phyloP scores from a whole-genome alignment of 1,140 invertebrate species.

The Zaprionus africanus region DNA sequence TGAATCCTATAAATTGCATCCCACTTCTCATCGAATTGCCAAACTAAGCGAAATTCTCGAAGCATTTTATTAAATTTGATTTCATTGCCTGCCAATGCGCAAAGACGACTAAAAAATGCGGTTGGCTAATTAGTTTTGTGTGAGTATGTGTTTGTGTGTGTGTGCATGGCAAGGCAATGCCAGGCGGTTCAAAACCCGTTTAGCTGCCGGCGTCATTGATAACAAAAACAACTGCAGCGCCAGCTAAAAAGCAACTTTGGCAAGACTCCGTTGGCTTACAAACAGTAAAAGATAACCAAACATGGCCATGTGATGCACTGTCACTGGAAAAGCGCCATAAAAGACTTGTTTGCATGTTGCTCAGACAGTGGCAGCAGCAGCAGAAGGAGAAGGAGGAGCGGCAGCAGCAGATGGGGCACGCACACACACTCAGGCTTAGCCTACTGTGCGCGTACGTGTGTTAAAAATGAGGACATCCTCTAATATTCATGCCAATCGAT shows the following conservation, averaged over 20 bases:
- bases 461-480: slow-evolving; percentile 71
- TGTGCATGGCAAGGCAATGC: slow-evolving; percentile 6
- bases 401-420: slow-evolving; percentile 25
- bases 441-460: slow-evolving; percentile 25
- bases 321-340: slow-evolving; percentile 78
- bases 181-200: slow-evolving; percentile 50
- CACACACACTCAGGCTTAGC: slow-evolving; percentile 32
- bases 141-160: not conserved
- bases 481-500: slow-evolving; percentile 81
- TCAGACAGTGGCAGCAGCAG: not conserved
- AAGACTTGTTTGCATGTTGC: slow-evolving; percentile 77
- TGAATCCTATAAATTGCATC: not conserved
- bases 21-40: not conserved
- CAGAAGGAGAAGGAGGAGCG: not conserved
- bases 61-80: slow-evolving; percentile 36
- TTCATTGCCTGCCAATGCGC: slow-evolving; percentile 23
- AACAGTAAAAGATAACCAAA: slow-evolving; percentile 79
- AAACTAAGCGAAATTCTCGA: not conserved
- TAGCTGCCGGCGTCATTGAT: slow-evolving; percentile 60
- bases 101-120: slow-evolving; percentile 45
- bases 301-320: slow-evolving; percentile 81
- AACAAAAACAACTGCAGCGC: slow-evolving; percentile 39
- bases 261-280: slow-evolving; percentile 57
- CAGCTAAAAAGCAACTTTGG: slow-evolving; percentile 39
- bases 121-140: slow-evolving; percentile 61